Conservation (phyloP, 2,797 vertebrate genomes). For the Smutsia temminckii region DNA sequence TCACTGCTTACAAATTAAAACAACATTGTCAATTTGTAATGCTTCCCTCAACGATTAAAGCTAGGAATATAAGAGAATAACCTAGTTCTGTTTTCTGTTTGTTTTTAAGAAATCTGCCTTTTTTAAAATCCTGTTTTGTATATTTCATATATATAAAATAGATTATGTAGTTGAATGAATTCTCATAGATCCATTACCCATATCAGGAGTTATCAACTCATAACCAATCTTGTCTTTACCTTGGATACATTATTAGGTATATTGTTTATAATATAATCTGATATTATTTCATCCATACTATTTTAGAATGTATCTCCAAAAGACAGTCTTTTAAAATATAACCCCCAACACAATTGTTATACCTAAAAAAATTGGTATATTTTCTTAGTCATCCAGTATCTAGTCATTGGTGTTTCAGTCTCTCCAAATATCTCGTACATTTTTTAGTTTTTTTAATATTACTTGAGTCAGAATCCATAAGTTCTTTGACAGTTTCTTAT, state of each 20-base stretch:
- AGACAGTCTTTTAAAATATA: background rate
- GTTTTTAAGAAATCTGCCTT: background rate
- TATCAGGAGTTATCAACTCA: background rate
- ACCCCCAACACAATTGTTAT: background rate
- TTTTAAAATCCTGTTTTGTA: background rate
- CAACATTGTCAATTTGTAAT: background rate
- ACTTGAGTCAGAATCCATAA: background rate
- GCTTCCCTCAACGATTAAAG: background rate
- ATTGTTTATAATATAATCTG: too few species aligned
- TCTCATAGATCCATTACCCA: background rate
- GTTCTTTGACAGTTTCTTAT: background rate
- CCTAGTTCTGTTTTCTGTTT: background rate
- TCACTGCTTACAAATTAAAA: constrained; percentile 9
- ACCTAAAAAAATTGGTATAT: background rate
- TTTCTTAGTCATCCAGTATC: background rate
- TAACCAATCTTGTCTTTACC: background rate
- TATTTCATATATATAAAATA: background rate
- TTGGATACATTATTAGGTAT: background rate
- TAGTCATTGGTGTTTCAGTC: background rate
- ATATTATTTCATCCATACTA: background rate
- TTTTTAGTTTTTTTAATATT: background rate
- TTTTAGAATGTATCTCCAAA: constrained; percentile 19
- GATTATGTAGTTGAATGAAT: background rate
- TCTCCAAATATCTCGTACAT: background rate
- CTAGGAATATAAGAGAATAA: background rate